Base-by-base conservation (phyloP, 2,797 vertebrate species). In the Danio aesculapii region DNA sequence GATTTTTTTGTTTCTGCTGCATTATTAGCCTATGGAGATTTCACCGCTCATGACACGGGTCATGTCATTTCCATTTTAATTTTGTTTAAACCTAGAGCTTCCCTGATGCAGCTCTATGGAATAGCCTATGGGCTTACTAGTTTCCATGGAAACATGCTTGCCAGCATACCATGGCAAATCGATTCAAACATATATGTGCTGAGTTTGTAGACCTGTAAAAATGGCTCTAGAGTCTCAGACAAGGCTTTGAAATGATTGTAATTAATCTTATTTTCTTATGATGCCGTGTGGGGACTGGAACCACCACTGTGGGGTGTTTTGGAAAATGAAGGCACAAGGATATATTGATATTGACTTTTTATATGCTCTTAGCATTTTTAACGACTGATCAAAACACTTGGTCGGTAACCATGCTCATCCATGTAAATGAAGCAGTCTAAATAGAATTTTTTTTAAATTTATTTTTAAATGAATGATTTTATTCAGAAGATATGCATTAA, bases 91-190 rank as follows among this genome's bases (percentile, higher is more conserved):
- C 79, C 75, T 67, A 73, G 43, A 75, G 72, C 67, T 69, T 88
- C 75, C 84, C 71, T 79, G 80, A 57, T 53, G 14, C 75, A 77
- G 55, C 61, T 76, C 59, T 69, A 82, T 86, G 86, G 83, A 88
- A 87, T 85, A 63, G 77, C 39, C 79, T 50, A 66, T 58, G 43
- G 86, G 86, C 89, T 89, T 85, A 80, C 86, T 89, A 92, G 92
- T 94, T 92, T 92, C 94, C 90, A 93, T 94, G 92, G 88, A 91
- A 90, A 93, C 90, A 6, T 75, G 46, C 61, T 86, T 86, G 82
- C 82, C 69, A 59, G 85, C 85, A 89, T 88, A 84, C 83, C 81
- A 75, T 86, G 85, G 88, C 75, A 79, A 79, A 88, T 91, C 69
- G 43, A 88, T 88, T 84, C 89, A 82, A 66, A 75, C 77, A 53